Conservation (phyloP, 1,140 invertebrate species). For the Bombus pascuorum region DNA sequence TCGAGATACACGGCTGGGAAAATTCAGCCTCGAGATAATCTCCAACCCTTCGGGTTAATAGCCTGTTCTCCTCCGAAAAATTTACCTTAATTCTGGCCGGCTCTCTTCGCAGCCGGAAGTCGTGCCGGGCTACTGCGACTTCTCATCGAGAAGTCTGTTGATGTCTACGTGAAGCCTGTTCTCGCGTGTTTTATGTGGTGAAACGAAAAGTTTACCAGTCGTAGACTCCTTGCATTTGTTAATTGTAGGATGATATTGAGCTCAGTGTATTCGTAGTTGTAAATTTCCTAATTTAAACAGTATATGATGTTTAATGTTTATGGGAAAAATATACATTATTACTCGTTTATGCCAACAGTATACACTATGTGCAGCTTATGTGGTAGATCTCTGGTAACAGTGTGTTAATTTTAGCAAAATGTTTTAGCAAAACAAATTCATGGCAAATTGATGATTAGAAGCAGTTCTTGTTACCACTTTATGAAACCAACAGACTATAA, state of each 20-base stretch:
- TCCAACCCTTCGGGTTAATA: constrained; percentile 14
- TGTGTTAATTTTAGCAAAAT: not conserved
- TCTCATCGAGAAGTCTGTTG: not conserved
- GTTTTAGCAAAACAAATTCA: no score
- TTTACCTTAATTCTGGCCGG: not conserved
- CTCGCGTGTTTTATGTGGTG: not conserved
- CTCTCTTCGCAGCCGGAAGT: not conserved
- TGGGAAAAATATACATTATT: not conserved
- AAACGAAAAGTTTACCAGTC: constrained; percentile 2
- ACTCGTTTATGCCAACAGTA: no score
- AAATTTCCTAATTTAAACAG: not conserved
- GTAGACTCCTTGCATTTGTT: not conserved
- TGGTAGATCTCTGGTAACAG: not conserved
- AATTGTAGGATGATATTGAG: not conserved
- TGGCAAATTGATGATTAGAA: not conserved
- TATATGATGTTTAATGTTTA: not conserved
- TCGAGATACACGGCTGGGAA: constrained; percentile 17
- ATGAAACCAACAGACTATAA: no score
- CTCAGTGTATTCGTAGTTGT: not conserved
- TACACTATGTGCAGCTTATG: no score
- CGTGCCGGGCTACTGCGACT: not conserved
- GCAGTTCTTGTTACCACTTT: no score
- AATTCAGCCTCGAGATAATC: constrained; percentile 36
- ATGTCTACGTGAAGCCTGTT: not conserved
- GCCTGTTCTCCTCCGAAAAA: constrained; percentile 13